Evolutionary conservation across 1,140 invertebrate species (phyloP).

Genomic region (Matsumurasca onukii): DNA sequence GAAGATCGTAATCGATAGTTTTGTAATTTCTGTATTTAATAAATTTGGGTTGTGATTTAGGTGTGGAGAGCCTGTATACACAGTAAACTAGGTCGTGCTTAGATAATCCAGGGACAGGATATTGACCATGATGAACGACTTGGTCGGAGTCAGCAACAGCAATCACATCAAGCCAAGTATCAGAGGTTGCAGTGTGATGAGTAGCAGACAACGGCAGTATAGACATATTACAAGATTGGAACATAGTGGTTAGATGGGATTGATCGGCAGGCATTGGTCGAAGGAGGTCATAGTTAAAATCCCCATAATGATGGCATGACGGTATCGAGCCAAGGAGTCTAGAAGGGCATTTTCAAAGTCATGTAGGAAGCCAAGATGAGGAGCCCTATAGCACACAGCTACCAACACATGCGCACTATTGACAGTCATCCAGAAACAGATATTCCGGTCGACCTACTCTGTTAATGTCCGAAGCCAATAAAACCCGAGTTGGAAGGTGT

Average conservation of each 20-base stretch:
- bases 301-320: neutral
- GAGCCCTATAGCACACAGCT: neutral
- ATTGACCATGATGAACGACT: neutral
- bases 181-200: conserved; percentile 19
- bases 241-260: neutral
- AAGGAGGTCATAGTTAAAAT: neutral
- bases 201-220: conserved; percentile 3
- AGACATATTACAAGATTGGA: neutral
- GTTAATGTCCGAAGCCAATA: too few species aligned
- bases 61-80: neutral
- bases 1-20: neutral
- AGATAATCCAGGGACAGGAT: conserved; percentile 19
- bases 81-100: conserved; percentile 26
- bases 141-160: neutral
- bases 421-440: neutral
- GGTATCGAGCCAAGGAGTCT: neutral
- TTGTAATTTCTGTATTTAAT: conserved; percentile 8
- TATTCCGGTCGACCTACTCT: too few species aligned
- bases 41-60: neutral
- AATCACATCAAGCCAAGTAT: conserved; percentile 19
- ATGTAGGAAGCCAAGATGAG: neutral
- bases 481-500: too few species aligned
- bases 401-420: neutral
- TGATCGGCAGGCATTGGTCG: neutral
- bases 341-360: neutral